phyloP scores from a whole-genome alignment of 2,113 vertebrate species.

The Serilophus lunatus region DNA sequence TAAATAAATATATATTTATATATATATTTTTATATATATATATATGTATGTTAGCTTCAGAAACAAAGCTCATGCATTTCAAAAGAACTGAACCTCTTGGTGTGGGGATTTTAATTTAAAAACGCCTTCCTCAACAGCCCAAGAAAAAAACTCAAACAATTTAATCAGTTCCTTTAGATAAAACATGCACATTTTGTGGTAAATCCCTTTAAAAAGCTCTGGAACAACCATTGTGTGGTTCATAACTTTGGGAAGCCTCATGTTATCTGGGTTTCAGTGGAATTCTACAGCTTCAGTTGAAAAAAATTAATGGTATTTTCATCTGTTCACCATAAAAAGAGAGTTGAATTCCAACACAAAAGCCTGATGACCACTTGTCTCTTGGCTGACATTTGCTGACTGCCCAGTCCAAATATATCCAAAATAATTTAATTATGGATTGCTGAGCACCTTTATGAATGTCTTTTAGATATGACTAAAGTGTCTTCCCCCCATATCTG shows the following conservation, averaged over 20 bases:
- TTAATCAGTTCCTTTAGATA: background rate
- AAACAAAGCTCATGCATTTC: background rate
- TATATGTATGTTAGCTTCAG: background rate
- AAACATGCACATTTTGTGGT: background rate
- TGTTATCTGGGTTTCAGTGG: background rate
- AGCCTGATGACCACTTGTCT: background rate
- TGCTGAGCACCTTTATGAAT: background rate
- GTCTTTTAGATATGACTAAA: background rate
- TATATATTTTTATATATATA: background rate
- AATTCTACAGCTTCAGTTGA: background rate
- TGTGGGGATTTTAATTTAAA: background rate
- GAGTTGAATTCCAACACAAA: background rate
- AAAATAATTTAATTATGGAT: background rate
- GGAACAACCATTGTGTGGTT: background rate
- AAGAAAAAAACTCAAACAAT: background rate
- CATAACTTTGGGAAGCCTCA: background rate
- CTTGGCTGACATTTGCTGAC: background rate
- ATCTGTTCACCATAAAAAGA: background rate
- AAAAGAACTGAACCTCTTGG: background rate
- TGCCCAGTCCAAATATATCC: background rate
- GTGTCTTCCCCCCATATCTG: background rate
- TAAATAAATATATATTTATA: background rate
- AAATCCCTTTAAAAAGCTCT: background rate
- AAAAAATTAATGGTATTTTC: background rate
- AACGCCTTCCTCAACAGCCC: background rate